phyloP scores from a whole-genome alignment of 2,113 vertebrate genomes.

The Rallus limicola region DNA sequence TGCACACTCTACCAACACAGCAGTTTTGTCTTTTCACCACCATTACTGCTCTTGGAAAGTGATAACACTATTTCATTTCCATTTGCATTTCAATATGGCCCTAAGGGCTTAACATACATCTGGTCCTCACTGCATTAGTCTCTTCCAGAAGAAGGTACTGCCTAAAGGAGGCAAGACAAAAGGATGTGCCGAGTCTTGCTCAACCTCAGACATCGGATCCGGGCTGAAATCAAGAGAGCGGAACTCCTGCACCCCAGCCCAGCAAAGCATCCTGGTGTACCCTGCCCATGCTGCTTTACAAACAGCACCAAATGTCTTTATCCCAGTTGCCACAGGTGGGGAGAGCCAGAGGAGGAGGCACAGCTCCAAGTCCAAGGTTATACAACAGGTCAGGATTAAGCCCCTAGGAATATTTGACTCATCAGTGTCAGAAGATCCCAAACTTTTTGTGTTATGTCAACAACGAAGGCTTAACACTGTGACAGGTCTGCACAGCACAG shows the following conservation, averaged over 20 bases:
- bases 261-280: fast-evolving
- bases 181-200: background rate
- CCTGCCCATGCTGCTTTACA: background rate
- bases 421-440: background rate
- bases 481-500: background rate
- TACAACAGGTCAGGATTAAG: fast-evolving
- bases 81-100: conserved; percentile 56
- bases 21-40: background rate
- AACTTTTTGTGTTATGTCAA: background rate
- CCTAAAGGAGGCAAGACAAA: conserved; percentile 24
- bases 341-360: background rate
- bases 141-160: background rate
- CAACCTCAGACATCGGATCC: background rate
- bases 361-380: conserved; percentile 23
- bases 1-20: background rate
- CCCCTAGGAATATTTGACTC: background rate
- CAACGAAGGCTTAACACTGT: background rate
- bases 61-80: background rate
- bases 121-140: background rate
- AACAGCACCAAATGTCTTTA: background rate
- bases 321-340: background rate
- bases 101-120: conserved; percentile 44
- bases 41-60: background rate
- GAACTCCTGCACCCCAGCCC: background rate
- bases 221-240: fast-evolving